phyloP scores from a whole-genome alignment of 2,888 invertebrate species.

The Serripes groenlandicus region DNA sequence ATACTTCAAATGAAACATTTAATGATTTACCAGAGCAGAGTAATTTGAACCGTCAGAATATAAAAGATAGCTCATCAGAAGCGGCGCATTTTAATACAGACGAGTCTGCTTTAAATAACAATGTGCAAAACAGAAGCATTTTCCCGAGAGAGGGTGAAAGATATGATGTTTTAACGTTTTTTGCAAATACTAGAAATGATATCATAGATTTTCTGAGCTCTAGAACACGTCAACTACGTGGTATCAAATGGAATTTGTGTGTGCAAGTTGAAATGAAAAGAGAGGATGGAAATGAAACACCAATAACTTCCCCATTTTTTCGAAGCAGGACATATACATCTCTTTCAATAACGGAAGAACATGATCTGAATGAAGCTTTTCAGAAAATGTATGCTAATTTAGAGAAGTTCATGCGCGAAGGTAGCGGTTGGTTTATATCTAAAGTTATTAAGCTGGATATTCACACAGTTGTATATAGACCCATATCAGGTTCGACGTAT shows the following conservation, averaged over 20 bases:
- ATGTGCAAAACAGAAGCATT: constrained; percentile 27
- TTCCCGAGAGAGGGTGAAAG: constrained; percentile 30
- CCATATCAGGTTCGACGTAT: constrained; percentile 49
- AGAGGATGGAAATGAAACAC: constrained; percentile 40
- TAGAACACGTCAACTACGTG: constrained; percentile 14
- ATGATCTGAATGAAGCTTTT: constrained; percentile 46
- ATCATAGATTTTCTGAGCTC: constrained; percentile 4
- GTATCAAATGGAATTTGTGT: constrained; percentile 57
- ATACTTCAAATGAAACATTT: no score
- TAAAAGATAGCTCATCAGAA: background rate
- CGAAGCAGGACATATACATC: constrained; percentile 29
- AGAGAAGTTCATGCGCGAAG: constrained; percentile 48
- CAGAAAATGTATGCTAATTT: constrained; percentile 52
- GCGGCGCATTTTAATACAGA: constrained; percentile 5
- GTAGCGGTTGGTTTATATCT: constrained; percentile 50
- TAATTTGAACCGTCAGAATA: no score
- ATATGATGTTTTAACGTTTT: constrained; percentile 48
- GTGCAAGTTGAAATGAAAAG: constrained; percentile 57
- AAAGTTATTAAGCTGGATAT: constrained; percentile 51
- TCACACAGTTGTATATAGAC: constrained; percentile 46
- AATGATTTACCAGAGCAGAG: no score
- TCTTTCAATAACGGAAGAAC: constrained; percentile 23
- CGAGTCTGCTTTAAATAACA: constrained; percentile 20
- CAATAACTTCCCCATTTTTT: constrained; percentile 26
- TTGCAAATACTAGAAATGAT: constrained; percentile 24